Base-by-base conservation (phyloP, 2,888 invertebrate genomes). In the Toxonevra muliebris region DNA sequence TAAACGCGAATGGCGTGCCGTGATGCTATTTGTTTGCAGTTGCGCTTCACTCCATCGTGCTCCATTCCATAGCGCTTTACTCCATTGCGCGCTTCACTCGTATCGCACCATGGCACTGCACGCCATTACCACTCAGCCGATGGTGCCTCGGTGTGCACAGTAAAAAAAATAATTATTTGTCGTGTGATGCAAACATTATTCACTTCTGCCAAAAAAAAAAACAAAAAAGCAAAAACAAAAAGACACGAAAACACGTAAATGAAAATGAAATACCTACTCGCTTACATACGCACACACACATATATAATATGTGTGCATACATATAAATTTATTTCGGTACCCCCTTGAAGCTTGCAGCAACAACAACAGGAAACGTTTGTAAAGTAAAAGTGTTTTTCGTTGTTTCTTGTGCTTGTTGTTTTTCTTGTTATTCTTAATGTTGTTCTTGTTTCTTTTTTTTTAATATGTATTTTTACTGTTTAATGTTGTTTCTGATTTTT, bases 161-260 rank as follows among this genome's bases (percentile, higher is more conserved):
- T 61, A 50, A 48, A 55, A 57, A 61, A 79, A 79, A 82, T 81
- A 81, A 81, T 81, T 82, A 80, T 82, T 81, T 81, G 79, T 74
- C 82, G 81, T 81, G 82, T 75, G 73, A 75, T 74, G 76, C 75
- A 70, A 73, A 76, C 80, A 82, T 81, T 79, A 82, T 77, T 81
- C 80, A 82, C 75, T 73, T 69, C 62, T 62, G 30, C 53, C 19
- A 30, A 30, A 30, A 30, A 30, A 30, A 30, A 30, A 30, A 30
- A 30, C 2, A 30, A 30, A 30, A 30, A 30, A 13, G 48, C 48
- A 7, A 48, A 48, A 48, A 48, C 15, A n/a, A 15, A 15, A 48
- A 15, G 10, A 8, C 9, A 48, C 7, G 7, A 4, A 30, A 30
- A 30, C 2, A 30, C 30, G 30, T 30, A 30, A 30, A 30, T 30